Conservation (phyloP, 2,888 invertebrate species). For the Galerucella nymphaeae region DNA sequence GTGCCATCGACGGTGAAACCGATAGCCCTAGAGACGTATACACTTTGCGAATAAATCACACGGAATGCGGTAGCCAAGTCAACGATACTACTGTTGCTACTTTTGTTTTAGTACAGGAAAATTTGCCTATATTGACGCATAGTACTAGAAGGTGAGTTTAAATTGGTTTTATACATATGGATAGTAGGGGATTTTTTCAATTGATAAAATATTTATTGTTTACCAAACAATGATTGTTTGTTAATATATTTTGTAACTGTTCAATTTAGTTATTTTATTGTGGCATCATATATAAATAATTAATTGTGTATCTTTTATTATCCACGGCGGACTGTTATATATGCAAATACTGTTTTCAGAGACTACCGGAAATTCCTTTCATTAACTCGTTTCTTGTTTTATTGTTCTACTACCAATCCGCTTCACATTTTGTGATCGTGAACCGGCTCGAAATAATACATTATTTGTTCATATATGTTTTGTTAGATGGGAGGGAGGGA, state of each 20-base stretch:
- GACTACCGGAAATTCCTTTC: constrained; percentile 28
- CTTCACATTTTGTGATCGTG: background rate
- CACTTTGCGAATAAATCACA: constrained; percentile 79
- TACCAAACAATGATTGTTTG: background rate
- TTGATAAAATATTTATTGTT: too few species aligned
- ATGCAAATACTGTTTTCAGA: constrained; percentile 32
- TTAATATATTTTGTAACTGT: constrained; percentile 10
- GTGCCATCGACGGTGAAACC: constrained; percentile 80
- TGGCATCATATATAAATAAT: constrained; percentile 20
- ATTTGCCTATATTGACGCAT: constrained; percentile 83
- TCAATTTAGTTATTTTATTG: constrained; percentile 2
- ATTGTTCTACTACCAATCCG: constrained; percentile 17
- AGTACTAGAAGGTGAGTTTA: constrained; percentile 63
- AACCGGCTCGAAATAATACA: background rate
- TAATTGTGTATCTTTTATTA: constrained; percentile 23
- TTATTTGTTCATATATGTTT: background rate
- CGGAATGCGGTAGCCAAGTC: constrained; percentile 72
- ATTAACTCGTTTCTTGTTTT: constrained; percentile 23
- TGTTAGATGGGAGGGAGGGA: background rate
- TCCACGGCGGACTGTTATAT: constrained; percentile 15
- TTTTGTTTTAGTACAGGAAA: constrained; percentile 86
- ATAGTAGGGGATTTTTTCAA: too few species aligned
- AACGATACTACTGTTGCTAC: constrained; percentile 85
- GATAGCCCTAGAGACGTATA: constrained; percentile 79
- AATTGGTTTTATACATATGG: background rate